Percentiles rank a stretch among this genome's conserved stretches.
Evolutionary conservation across 2,113 vertebrate genomes (phyloP).

Genomic region (Oreotragus oreotragus): DNA sequence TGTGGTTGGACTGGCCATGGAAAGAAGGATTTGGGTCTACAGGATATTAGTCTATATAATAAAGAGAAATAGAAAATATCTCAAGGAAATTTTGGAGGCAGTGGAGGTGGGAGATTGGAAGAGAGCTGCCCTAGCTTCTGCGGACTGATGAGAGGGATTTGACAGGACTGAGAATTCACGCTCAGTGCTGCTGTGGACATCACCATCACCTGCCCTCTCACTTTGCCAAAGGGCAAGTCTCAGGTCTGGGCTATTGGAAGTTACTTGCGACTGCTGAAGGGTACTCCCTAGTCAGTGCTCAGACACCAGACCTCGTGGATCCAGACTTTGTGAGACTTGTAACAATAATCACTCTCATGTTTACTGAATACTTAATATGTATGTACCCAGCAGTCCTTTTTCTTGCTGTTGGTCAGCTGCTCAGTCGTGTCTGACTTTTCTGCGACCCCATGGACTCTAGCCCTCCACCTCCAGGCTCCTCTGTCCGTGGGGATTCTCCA

Average conservation of each 20-base stretch:
- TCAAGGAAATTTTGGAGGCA: background rate
- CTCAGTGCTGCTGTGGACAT: background rate
- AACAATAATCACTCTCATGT: background rate
- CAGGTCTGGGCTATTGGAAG: background rate
- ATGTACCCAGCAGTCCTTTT: background rate
- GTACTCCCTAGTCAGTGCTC: background rate
- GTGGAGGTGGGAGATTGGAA: background rate
- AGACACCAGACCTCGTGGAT: background rate
- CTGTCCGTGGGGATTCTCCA: background rate
- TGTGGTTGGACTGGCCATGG: too few relatives aligned
- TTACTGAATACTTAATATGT: background rate
- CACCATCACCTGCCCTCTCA: background rate
- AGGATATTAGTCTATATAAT: background rate
- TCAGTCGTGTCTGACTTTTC: background rate
- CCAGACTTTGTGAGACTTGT: background rate
- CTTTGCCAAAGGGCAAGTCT: background rate
- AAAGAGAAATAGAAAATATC: background rate
- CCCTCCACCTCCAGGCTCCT: background rate
- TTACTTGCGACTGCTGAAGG: background rate
- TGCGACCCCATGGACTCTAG: background rate
- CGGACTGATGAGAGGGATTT: background rate
- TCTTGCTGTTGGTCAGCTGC: background rate
- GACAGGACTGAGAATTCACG: background rate
- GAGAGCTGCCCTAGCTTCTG: background rate
- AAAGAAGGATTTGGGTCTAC: background rate